These are phyloP conservation scores for Porites lutea DNA, from an alignment of 64 coral and sea anemone species.

Conservation along the genomic window DNA sequence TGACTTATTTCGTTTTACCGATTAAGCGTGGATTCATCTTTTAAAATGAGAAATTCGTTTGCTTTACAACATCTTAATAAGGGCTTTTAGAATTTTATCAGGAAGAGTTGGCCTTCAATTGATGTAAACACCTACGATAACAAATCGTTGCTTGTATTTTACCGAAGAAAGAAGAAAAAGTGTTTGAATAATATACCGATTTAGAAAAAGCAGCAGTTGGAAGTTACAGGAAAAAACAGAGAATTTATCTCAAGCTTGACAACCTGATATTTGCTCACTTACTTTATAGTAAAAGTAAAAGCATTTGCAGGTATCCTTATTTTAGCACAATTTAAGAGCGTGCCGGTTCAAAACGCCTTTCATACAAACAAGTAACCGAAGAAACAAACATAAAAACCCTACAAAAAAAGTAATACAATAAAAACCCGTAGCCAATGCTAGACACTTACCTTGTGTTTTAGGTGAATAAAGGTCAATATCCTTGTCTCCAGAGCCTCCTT, in stretches of 20 bases:
- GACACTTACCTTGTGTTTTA: constrained; percentile 14
- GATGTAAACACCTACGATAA: not conserved
- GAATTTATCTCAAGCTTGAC: constrained; percentile 8
- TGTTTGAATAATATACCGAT: not conserved
- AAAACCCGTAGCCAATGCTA: not conserved
- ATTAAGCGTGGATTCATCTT: not conserved
- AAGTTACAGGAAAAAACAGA: not conserved
- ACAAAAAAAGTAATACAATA: too few relatives aligned
- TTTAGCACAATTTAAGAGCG: not conserved
- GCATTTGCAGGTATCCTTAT: constrained; percentile 12
- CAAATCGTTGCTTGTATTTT: not conserved
- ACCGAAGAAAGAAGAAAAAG: not conserved
- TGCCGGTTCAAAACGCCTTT: constrained; percentile 8
- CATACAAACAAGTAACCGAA: not conserved
- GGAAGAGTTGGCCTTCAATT: too few relatives aligned
- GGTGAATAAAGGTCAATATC: constrained; percentile 9
- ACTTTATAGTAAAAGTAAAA: too few relatives aligned
- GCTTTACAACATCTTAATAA: too few relatives aligned
- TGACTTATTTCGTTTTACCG: not conserved
- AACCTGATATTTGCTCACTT: constrained; percentile 2
- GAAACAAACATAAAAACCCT: constrained; percentile 2
- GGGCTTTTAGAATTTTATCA: too few relatives aligned
- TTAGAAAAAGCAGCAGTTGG: not conserved
- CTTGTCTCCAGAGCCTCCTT: not conserved
- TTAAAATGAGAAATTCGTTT: not conserved